A percentile compares a stretch with the other conserved stretches of the same genome.
These are phyloP conservation scores for Solea senegalensis DNA, from an alignment of 2,113 vertebrate species.

Conservation along the genomic window DNA sequence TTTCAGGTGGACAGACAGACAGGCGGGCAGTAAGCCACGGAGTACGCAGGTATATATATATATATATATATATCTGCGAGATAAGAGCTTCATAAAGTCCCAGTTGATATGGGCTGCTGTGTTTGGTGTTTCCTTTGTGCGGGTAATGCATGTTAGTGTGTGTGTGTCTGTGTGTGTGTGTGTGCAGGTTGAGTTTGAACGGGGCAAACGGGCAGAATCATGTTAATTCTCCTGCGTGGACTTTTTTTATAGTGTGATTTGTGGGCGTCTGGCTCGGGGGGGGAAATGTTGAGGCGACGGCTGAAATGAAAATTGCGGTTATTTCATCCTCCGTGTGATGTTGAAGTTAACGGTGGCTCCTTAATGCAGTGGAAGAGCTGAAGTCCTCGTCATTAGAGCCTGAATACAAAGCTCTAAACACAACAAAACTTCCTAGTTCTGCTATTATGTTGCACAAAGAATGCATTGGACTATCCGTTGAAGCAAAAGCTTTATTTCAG, in stretches of 20 bases:
- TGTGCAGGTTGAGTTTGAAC: conserved; percentile 37
- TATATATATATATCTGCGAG: conserved; percentile 66
- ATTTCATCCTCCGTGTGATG: background rate
- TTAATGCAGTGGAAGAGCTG: too few species aligned
- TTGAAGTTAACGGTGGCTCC: too few species aligned
- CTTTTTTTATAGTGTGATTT: conserved; percentile 31
- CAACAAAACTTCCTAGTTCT: too few species aligned
- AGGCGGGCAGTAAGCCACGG: conserved; percentile 61
- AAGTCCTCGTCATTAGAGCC: too few species aligned
- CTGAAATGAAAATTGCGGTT: conserved; percentile 20
- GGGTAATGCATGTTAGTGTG: conserved; percentile 7
- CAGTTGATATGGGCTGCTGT: conserved; percentile 52
- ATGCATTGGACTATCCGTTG: too few species aligned
- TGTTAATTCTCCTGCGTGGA: conserved; percentile 34
- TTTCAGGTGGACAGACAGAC: conserved; percentile 65
- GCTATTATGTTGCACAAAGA: too few species aligned
- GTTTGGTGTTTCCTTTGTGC: conserved; percentile 40
- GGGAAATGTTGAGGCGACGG: conserved; percentile 7
- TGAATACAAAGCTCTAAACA: too few species aligned
- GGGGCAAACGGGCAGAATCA: conserved; percentile 16
- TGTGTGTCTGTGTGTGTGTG: background rate
- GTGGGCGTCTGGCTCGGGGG: conserved; percentile 17
- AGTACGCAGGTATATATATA: conserved; percentile 65
- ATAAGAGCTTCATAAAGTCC: conserved; percentile 75
- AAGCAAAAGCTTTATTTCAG: too few species aligned